These are phyloP conservation scores for Seriola aureovittata DNA, from an alignment of 2,113 vertebrate species.

Conservation along the genomic window DNA sequence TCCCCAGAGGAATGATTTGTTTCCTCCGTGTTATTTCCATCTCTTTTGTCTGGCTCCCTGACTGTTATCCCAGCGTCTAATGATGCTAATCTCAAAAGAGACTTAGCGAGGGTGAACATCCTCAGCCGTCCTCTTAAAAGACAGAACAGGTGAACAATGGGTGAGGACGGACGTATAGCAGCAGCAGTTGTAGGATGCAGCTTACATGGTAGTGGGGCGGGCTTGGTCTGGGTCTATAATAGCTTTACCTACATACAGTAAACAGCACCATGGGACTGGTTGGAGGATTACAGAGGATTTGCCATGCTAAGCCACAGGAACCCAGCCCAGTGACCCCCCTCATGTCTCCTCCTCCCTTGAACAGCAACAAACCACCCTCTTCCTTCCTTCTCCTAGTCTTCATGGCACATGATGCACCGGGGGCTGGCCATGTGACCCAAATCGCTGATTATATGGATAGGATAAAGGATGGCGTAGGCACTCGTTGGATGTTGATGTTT, in stretches of 20 bases:
- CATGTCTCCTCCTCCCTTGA: slow-evolving; percentile 53
- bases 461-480: slow-evolving; percentile 8
- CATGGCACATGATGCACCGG: slow-evolving; percentile 2
- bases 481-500: slow-evolving; percentile 31
- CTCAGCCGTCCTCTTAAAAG: slow-evolving; percentile 22
- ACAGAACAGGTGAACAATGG: slow-evolving; percentile 36
- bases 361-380: slow-evolving; percentile 40
- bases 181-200: slow-evolving; percentile 21
- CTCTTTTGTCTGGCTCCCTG: slow-evolving; percentile 28
- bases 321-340: slow-evolving; percentile 71
- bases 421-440: slow-evolving; percentile 35
- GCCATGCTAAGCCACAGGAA: slow-evolving; percentile 76
- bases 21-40: slow-evolving; percentile 23
- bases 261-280: slow-evolving; percentile 63
- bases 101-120: slow-evolving; percentile 28
- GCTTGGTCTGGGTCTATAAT: slow-evolving; percentile 51
- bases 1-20: slow-evolving; percentile 27
- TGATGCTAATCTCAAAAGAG: slow-evolving; percentile 59
- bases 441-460: slow-evolving; percentile 35
- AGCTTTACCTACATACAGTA: slow-evolving; percentile 73
- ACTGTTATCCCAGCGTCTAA: slow-evolving; percentile 37
- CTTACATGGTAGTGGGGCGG: slow-evolving; percentile 3
- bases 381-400: slow-evolving; percentile 1
- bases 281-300: slow-evolving; percentile 85
- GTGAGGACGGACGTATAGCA: not conserved